Base-by-base conservation (phyloP, 1,140 invertebrate genomes). In the Anagrus nilaparvatae region DNA sequence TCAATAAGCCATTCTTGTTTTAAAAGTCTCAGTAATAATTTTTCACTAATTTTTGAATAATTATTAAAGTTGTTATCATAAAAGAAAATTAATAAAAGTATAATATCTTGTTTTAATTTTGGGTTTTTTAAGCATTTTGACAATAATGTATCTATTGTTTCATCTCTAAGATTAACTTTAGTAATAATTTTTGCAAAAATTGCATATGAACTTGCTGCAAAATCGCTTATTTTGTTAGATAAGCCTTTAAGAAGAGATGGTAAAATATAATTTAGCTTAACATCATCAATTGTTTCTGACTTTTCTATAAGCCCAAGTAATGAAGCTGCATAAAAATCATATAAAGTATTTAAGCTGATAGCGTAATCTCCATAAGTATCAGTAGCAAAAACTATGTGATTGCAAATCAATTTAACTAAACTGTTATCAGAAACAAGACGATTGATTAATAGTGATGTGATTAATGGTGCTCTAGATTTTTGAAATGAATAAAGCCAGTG, bases 251-350 rank as follows among this genome's bases (percentile, higher is more conserved):
- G 55, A 14, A 93, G 48, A 3, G 77, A 71, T 19, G 84, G 78
- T 13, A 91, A 53, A 4, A 93, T 65, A 14, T 76, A 70, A 41
- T 75, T 72, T 2, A 92, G 59, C 39, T 87, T 75, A 31, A 73
- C 56, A 52, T 93, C 87, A 1, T 68, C 74, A 2, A 87, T 58
- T 13, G 55, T 51, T 16, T 67, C 53, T 1, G 56, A 56, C 31
- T 65, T 57, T 47, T 82, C 72, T 21, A 89, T 61, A 14, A 76
- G 72, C 3, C 84, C 84, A 36, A 85, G 71, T 3, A 84, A 59
- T 3, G 78, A 75, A 3, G 78, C 77, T 40, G 81, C 79, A 55
- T 82, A 88, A 61, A 91, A 91, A 4, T 81, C 79, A 53, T 86
- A 80, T 7, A 84, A 65, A 2, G 80, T 79, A 34, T 76, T 78